Percentiles rank a stretch among this genome's conserved stretches.
phyloP scores from a whole-genome alignment of 2,888 invertebrate genomes.

The Drosophila antonietae region DNA sequence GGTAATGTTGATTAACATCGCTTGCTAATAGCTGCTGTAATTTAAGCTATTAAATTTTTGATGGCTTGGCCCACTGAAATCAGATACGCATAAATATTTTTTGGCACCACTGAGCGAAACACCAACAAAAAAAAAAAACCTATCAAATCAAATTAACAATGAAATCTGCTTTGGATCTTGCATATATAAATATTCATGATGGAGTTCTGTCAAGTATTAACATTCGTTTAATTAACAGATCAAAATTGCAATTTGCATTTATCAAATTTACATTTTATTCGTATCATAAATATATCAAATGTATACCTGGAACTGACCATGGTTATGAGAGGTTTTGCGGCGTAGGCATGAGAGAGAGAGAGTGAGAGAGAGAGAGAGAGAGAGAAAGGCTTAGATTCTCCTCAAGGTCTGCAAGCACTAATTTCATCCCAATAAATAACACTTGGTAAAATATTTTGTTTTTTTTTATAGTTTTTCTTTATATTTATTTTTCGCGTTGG shows the following conservation, averaged over 20 bases:
- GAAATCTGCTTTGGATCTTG: constrained; percentile 19
- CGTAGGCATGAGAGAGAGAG: not conserved
- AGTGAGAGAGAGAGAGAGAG: not conserved
- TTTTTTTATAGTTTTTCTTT: constrained; percentile 61
- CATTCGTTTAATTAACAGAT: constrained; percentile 57
- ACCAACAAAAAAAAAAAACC: constrained; percentile 17
- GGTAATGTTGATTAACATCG: constrained; percentile 51
- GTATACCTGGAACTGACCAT: not conserved
- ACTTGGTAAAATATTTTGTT: not conserved
- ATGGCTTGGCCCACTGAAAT: constrained; percentile 50
- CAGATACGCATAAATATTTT: constrained; percentile 47
- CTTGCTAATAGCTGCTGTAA: constrained; percentile 49
- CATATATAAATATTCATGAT: constrained; percentile 66
- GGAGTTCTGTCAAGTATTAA: constrained; percentile 41
- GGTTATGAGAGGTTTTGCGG: too few relatives aligned
- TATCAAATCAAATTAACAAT: constrained; percentile 64
- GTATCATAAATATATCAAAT: constrained; percentile 9
- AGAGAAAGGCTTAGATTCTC: not conserved
- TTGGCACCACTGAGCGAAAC: constrained; percentile 41
- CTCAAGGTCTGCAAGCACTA: not conserved
- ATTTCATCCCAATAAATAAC: not conserved
- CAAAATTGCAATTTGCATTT: constrained; percentile 65
- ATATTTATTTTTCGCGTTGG: constrained; percentile 60
- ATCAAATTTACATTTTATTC: constrained; percentile 30
- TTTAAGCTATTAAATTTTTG: constrained; percentile 40